Conservation (phyloP, 2,797 vertebrate genomes). For the Apogon hyalosoma region DNA sequence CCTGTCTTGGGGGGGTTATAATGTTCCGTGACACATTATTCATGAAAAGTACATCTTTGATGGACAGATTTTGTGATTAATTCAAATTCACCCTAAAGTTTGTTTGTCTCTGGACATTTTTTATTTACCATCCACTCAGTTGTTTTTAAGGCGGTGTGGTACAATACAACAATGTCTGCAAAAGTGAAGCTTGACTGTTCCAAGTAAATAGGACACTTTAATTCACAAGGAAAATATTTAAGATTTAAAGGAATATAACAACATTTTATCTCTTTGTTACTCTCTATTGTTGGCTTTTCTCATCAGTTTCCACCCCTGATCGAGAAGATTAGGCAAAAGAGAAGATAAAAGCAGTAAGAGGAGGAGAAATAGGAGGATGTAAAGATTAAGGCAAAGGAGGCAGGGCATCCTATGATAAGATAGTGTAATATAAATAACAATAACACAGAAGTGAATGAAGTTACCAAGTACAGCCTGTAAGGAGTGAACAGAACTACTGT, state of each 20-base stretch:
- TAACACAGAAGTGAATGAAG: not conserved
- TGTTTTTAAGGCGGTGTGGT: no score
- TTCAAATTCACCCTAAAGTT: conserved; percentile 25
- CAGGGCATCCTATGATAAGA: not conserved
- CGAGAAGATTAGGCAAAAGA: conserved; percentile 4
- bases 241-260: no score
- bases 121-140: no score
- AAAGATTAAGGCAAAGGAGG: not conserved
- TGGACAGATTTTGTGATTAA: conserved; percentile 36
- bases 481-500: not conserved
- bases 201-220: no score
- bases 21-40: conserved; percentile 12
- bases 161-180: no score
- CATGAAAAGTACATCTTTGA: conserved; percentile 19
- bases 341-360: not conserved
- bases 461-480: no score
- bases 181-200: no score
- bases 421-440: not conserved
- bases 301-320: not conserved
- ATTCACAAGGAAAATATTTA: no score
- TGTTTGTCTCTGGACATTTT: not conserved
- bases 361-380: not conserved
- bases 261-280: no score
- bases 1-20: conserved; percentile 4
- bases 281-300: no score